Evolutionary conservation across 2,888 invertebrate genomes (phyloP).

Genomic region (Malthinus seriepunctatus): DNA sequence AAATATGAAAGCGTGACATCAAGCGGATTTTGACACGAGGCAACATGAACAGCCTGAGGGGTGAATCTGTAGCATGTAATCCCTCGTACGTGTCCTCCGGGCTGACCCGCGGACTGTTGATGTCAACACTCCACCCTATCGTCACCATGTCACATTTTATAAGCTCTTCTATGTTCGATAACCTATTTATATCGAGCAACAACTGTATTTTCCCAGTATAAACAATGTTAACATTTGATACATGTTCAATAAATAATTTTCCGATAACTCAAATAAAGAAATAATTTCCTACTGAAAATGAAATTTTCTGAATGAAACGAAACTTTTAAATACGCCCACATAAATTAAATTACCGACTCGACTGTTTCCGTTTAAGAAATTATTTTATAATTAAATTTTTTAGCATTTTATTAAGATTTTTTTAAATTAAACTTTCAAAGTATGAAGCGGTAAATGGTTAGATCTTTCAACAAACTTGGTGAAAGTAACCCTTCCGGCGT

Average conservation of each 20-base stretch:
- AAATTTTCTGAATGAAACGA: too few species aligned
- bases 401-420: too few species aligned
- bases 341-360: too few species aligned
- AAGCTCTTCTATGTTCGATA: slow-evolving; percentile 24
- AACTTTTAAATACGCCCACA: too few species aligned
- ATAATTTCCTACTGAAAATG: too few species aligned
- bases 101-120: slow-evolving; percentile 49
- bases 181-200: slow-evolving; percentile 18
- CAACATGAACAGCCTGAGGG: slow-evolving; percentile 35
- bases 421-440: slow-evolving; percentile 16
- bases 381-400: too few species aligned
- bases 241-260: neutral
- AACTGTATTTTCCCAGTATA: slow-evolving; percentile 7
- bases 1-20: slow-evolving; percentile 44
- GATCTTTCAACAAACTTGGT: slow-evolving; percentile 47
- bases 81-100: slow-evolving; percentile 49
- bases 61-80: slow-evolving; percentile 45
- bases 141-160: slow-evolving; percentile 44
- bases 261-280: too few species aligned
- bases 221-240: slow-evolving; percentile 2
- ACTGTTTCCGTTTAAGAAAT: too few species aligned
- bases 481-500: slow-evolving; percentile 46
- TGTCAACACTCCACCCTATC: slow-evolving; percentile 48
- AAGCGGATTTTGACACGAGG: slow-evolving; percentile 44
- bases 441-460: slow-evolving; percentile 39